Conservation (phyloP, 2,797 vertebrate genomes). For the Oceanodroma leucorhoa region DNA sequence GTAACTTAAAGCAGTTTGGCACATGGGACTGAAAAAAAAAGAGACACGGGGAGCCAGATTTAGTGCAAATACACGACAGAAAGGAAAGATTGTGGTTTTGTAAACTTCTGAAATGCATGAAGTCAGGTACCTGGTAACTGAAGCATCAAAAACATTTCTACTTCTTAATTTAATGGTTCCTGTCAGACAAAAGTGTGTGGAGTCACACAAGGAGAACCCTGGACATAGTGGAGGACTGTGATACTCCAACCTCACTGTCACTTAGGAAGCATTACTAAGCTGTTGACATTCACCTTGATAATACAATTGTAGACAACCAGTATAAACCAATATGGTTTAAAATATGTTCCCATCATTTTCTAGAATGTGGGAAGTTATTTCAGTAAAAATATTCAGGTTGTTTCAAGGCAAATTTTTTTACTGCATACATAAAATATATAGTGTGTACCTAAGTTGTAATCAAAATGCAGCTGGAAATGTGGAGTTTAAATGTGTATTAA, state of each 20-base stretch:
- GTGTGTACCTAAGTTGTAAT: neutral
- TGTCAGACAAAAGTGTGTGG: neutral
- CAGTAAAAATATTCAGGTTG: neutral
- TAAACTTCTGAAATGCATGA: neutral
- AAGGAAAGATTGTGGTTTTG: neutral
- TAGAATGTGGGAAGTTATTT: neutral
- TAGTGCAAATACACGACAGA: neutral
- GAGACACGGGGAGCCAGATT: neutral
- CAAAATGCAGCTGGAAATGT: neutral
- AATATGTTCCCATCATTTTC: neutral
- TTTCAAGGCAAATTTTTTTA: neutral
- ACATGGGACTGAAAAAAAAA: neutral
- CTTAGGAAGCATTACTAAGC: neutral
- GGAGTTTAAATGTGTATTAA: neutral
- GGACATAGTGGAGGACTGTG: neutral
- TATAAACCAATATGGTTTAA: neutral
- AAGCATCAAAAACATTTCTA: neutral
- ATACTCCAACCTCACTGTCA: neutral
- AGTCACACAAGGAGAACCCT: neutral
- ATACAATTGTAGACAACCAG: neutral
- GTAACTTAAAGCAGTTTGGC: neutral
- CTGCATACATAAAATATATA: neutral
- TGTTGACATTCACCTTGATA: neutral
- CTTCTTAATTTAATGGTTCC: neutral
- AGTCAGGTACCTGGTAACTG: neutral